Evolutionary conservation across 2,113 vertebrate genomes (phyloP).

Genomic region (Agapornis roseicollis): DNA sequence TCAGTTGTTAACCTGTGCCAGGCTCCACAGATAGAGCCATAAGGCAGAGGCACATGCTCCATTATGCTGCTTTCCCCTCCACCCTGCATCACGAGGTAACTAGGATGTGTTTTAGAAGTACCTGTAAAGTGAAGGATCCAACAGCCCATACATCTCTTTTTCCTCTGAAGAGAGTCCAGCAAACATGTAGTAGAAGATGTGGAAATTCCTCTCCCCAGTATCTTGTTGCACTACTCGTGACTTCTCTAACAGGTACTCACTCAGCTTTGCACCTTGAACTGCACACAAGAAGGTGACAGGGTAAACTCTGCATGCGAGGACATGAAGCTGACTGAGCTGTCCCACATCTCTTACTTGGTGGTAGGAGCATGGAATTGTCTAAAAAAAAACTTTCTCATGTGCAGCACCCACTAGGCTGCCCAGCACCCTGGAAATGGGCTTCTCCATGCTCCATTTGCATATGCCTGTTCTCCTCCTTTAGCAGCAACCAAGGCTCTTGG

Average conservation of each 20-base stretch:
- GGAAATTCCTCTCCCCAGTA: conserved; percentile 77
- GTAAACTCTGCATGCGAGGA: background rate
- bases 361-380: background rate
- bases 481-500: background rate
- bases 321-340: background rate
- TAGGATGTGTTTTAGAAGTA: background rate
- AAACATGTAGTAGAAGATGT: conserved; percentile 83
- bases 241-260: conserved; percentile 80
- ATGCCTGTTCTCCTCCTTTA: background rate
- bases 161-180: conserved; percentile 73
- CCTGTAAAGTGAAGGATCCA: conserved; percentile 78
- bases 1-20: background rate
- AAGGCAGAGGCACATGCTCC: background rate
- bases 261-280: conserved; percentile 81
- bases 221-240: conserved; percentile 80
- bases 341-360: background rate
- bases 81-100: background rate
- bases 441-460: background rate
- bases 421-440: background rate
- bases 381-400: background rate
- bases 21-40: background rate
- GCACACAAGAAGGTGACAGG: background rate
- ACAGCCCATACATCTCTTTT: conserved; percentile 75
- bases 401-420: background rate
- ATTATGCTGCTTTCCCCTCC: background rate